A percentile compares a stretch with the other conserved stretches of the same genome.
Conservation (phyloP, 2,113 vertebrate species). For the Chitala chitala region DNA sequence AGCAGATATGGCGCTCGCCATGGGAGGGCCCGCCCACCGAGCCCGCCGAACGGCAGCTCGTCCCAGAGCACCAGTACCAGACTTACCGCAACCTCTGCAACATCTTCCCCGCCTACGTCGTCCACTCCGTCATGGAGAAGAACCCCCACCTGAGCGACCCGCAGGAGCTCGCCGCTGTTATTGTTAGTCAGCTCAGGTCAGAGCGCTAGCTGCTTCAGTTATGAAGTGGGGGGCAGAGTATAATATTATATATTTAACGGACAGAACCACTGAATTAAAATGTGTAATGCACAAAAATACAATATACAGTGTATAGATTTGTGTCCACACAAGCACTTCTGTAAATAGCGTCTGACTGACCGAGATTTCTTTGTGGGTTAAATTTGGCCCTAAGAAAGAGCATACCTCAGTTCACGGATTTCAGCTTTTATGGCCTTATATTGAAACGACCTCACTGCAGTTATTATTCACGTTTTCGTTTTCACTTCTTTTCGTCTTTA, state of each 20-base stretch:
- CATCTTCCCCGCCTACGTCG: slow-evolving; percentile 91
- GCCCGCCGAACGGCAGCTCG: slow-evolving; percentile 77
- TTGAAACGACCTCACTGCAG: slow-evolving; percentile 65
- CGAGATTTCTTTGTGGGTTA: slow-evolving; percentile 25
- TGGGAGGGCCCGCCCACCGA: slow-evolving; percentile 73
- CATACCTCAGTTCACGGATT: slow-evolving; percentile 87
- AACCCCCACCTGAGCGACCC: slow-evolving; percentile 94
- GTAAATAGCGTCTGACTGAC: slow-evolving; percentile 59
- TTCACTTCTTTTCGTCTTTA: not conserved
- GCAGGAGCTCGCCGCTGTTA: slow-evolving; percentile 92
- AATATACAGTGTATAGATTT: slow-evolving; percentile 6
- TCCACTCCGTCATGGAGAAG: slow-evolving; percentile 96
- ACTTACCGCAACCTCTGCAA: slow-evolving; percentile 98
- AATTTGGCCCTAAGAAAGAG: slow-evolving; percentile 41
- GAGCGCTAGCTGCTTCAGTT: slow-evolving; percentile 63
- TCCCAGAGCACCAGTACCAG: slow-evolving; percentile 94
- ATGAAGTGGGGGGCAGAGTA: not conserved
- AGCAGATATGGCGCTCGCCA: slow-evolving; percentile 91
- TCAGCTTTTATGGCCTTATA: slow-evolving; percentile 72
- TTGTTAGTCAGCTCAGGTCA: slow-evolving; percentile 88
- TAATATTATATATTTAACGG: slow-evolving; percentile 21
- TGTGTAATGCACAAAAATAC: slow-evolving; percentile 22
- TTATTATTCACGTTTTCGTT: slow-evolving; percentile 36
- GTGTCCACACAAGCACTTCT: slow-evolving; percentile 29
- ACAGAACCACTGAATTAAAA: slow-evolving; percentile 13